Base-by-base conservation (phyloP, 2,888 invertebrate genomes). In the Ophion ventricosus region DNA sequence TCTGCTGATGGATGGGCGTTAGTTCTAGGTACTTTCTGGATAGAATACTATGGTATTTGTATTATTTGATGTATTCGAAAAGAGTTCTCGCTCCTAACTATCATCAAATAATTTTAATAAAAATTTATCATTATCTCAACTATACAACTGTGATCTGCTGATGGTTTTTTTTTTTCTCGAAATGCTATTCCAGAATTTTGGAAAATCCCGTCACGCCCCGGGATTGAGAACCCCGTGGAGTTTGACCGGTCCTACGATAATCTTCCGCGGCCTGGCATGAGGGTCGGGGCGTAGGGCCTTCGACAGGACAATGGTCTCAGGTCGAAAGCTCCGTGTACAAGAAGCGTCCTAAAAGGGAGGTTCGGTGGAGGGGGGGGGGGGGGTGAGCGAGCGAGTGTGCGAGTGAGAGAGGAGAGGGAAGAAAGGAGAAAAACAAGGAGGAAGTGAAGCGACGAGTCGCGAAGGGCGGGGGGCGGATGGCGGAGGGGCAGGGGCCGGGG, bases 251-350 rank as follows among this genome's bases (percentile, higher is more conserved):
- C 66, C 59, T 87, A 83, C 73, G 72, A 75, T 82, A 82, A 82
- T 82, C 76, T 84, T 61, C 8, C 14, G 29, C 7, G 57, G 72
- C 80, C 84, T 20, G 70, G 54, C 23, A 35, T n/a, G 75, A 80
- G 84, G 54, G 59, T 35, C n/a, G 20, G 81, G 85, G 82, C 83
- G 77, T 79, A 78, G 84, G 85, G 84, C 86, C 86, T 87, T 87
- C 86, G 86, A 87, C 86, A 82, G 87, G 87, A 87, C 87, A 88
- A 87, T 87, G 88, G 88, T 87, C 87, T 82, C 86, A 77, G 84
- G 80, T 72, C 80, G 73, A 82, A 86, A 86, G 73, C 83, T 84
- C 76, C 63, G 40, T 63, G 74, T 74, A 49, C 20, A 63, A 66
- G 66, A 76, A 26, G 66, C 54, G 56, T 14, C 64, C 2, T 20